These are phyloP conservation scores for Caenorhabditis sp. DNA, from an alignment of 2,888 invertebrate genomes.

Conservation along the genomic window DNA sequence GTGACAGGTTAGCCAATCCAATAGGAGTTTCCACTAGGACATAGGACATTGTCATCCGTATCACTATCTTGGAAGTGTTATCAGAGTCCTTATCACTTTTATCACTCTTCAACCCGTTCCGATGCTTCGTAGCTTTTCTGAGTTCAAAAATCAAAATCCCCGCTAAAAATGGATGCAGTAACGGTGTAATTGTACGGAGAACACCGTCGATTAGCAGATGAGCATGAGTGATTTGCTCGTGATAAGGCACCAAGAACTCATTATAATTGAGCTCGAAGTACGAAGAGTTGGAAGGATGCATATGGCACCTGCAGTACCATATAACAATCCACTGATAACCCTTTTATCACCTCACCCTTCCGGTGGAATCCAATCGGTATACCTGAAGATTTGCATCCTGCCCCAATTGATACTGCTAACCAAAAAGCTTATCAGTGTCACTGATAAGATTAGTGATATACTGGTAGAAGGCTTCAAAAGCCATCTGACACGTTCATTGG, in stretches of 20 bases:
- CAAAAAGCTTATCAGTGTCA: background rate
- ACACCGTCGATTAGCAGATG: background rate
- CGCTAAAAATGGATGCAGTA: background rate
- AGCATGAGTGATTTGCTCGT: background rate
- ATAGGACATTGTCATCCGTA: background rate
- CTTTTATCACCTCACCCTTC: background rate
- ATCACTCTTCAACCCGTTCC: background rate
- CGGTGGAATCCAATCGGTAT: background rate
- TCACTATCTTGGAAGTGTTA: background rate
- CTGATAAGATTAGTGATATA: background rate
- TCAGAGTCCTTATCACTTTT: background rate
- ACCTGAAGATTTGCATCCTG: background rate
- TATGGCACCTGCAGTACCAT: background rate
- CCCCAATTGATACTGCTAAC: background rate
- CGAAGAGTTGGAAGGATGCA: background rate
- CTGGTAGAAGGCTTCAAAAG: background rate
- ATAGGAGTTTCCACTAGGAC: background rate
- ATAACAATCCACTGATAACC: background rate
- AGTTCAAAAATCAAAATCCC: constrained; percentile 5
- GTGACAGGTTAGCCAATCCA: background rate
- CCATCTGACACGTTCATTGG: background rate
- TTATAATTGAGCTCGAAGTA: too few relatives aligned
- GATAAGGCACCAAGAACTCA: background rate
- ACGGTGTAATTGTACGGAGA: too few relatives aligned
- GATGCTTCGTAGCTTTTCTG: background rate